Percentiles rank a stretch among this genome's conserved stretches.
Conservation (phyloP, 2,888 invertebrate genomes). For the Hydroisotoma schaefferi region DNA sequence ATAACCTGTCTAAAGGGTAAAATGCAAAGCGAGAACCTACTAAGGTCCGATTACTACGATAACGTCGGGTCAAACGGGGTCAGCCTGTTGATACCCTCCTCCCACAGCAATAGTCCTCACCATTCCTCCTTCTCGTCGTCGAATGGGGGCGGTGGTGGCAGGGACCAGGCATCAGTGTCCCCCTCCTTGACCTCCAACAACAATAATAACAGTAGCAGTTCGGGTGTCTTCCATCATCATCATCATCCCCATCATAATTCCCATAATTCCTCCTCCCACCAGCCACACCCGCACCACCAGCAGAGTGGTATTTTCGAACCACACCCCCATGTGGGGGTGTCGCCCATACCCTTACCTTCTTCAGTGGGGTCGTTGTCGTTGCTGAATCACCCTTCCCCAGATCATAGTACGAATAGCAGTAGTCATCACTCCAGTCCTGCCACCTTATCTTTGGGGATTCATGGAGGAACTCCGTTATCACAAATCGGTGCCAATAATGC, state of each 20-base stretch:
- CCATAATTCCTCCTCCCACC: slow-evolving; percentile 43
- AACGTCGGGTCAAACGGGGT: too few species aligned
- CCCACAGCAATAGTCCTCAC: slow-evolving; percentile 48
- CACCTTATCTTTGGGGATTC: slow-evolving; percentile 55
- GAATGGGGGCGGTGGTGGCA: too few species aligned
- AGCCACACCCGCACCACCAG: too few species aligned
- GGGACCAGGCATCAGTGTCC: slow-evolving; percentile 53
- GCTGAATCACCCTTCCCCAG: slow-evolving; percentile 29
- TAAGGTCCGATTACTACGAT: slow-evolving; percentile 64
- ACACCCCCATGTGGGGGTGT: slow-evolving; percentile 24
- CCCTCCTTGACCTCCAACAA: slow-evolving; percentile 45
- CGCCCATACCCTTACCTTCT: slow-evolving; percentile 11
- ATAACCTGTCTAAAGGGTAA: slow-evolving; percentile 84
- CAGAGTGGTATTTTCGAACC: too few species aligned
- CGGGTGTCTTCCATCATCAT: slow-evolving; percentile 30
- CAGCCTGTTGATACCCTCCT: slow-evolving; percentile 39
- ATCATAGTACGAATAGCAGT: slow-evolving; percentile 25
- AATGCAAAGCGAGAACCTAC: slow-evolving; percentile 82
- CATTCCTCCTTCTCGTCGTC: slow-evolving; percentile 44
- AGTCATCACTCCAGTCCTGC: slow-evolving; percentile 34
- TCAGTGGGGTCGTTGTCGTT: background rate
- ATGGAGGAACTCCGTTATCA: slow-evolving; percentile 80
- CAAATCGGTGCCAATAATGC: slow-evolving; percentile 75
- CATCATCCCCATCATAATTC: slow-evolving; percentile 31
- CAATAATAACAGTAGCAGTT: slow-evolving; percentile 37